phyloP scores from a whole-genome alignment of 2,797 vertebrate species.

The Lagocephalus sceleratus region DNA sequence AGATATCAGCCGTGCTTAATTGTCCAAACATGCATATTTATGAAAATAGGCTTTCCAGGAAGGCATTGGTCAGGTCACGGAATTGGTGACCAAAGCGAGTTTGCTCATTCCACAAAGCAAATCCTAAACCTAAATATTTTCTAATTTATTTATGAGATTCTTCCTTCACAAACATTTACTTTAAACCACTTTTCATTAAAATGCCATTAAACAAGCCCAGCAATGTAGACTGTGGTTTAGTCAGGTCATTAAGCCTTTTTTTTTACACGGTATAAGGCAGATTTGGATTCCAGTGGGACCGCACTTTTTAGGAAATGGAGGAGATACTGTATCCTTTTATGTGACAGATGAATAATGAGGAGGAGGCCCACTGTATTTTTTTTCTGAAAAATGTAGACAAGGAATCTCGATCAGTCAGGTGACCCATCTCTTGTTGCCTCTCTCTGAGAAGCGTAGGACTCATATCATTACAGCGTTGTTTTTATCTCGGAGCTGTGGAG shows the following conservation, averaged over 20 bases:
- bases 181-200: slow-evolving; percentile 1
- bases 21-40: slow-evolving; percentile 33
- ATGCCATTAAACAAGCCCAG: slow-evolving; percentile 8
- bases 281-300: slow-evolving; percentile 8
- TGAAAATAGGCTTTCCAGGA: slow-evolving; percentile 26
- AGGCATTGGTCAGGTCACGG: slow-evolving; percentile 13
- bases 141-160: slow-evolving; percentile 13
- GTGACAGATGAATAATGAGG: slow-evolving; percentile 44
- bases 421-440: slow-evolving; percentile 27
- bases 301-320: slow-evolving; percentile 13
- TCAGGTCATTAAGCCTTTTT: slow-evolving; percentile 1
- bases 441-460: slow-evolving; percentile 5
- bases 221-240: slow-evolving; percentile 1
- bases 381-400: slow-evolving; percentile 30
- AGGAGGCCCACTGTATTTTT: slow-evolving; percentile 24
- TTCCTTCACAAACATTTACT: slow-evolving; percentile 3
- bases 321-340: slow-evolving; percentile 10
- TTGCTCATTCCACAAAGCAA: neutral
- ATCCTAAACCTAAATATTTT: too few relatives aligned
- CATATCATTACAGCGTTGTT: slow-evolving; percentile 2
- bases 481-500: slow-evolving; percentile 31
- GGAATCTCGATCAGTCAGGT: slow-evolving; percentile 14
- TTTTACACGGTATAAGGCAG: neutral
- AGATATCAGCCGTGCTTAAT: slow-evolving; percentile 32
- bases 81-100: slow-evolving; percentile 16